These are phyloP conservation scores for Synanthedon tipuliformis DNA, from an alignment of 2,888 invertebrate genomes.

Conservation along the genomic window DNA sequence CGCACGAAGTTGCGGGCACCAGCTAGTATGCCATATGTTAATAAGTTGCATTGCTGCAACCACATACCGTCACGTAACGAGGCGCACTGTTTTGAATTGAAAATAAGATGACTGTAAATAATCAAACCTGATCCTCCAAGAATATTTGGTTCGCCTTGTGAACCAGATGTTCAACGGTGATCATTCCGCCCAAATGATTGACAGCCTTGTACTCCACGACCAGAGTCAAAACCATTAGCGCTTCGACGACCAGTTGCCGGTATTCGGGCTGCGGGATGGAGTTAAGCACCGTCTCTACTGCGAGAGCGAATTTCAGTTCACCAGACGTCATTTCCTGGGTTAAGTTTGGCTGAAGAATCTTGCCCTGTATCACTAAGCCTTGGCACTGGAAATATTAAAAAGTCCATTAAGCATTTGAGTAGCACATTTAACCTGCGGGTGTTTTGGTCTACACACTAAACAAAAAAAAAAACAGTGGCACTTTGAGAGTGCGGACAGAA, in stretches of 20 bases:
- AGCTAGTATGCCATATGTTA: too few relatives aligned
- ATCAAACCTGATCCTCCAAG: conserved; percentile 89
- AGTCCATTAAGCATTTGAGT: not conserved
- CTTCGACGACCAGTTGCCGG: conserved; percentile 95
- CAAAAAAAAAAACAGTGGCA: too few relatives aligned
- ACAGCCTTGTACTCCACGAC: conserved; percentile 89
- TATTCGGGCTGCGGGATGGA: conserved; percentile 98
- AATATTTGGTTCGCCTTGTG: conserved; percentile 95
- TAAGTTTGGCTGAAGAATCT: conserved; percentile 88
- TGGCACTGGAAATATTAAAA: conserved; percentile 74
- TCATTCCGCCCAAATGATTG: conserved; percentile 79
- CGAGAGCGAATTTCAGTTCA: conserved; percentile 97
- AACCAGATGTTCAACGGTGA: conserved; percentile 92
- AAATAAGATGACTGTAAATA: not conserved
- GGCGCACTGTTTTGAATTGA: not conserved
- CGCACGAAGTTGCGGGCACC: too few relatives aligned
- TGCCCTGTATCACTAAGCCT: conserved; percentile 92
- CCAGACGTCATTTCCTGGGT: conserved; percentile 99
- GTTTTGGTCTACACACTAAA: too few relatives aligned
- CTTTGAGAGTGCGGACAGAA: too few relatives aligned
- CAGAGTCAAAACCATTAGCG: conserved; percentile 93
- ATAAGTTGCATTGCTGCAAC: too few relatives aligned
- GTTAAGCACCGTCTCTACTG: conserved; percentile 96
- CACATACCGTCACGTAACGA: too few relatives aligned
- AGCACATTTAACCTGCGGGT: too few relatives aligned